phyloP scores from a whole-genome alignment of 1,140 invertebrate species.

The Lepidurus apus region DNA sequence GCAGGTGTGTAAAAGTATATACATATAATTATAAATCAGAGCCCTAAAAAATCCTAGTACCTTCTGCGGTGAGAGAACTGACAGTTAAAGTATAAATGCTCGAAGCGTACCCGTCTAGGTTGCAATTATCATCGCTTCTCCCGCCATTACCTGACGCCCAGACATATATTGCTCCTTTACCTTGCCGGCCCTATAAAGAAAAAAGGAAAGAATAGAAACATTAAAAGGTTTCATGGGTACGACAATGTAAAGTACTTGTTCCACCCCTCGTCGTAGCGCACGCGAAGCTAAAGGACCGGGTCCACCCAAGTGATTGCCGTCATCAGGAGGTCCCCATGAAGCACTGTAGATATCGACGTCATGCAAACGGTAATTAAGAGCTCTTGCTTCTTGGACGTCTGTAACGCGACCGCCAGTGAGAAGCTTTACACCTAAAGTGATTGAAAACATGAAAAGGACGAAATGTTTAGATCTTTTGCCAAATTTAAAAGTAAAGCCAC shows the following conservation, averaged over 20 bases:
- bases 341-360: slow-evolving; percentile 47
- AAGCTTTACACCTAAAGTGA: slow-evolving; percentile 44
- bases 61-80: slow-evolving; percentile 46
- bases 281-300: slow-evolving; percentile 42
- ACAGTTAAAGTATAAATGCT: slow-evolving; percentile 82
- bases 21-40: too few species aligned
- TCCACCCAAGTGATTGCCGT: slow-evolving; percentile 44
- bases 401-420: slow-evolving; percentile 45
- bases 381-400: slow-evolving; percentile 42
- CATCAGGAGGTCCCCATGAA: slow-evolving; percentile 45
- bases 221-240: neutral
- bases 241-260: slow-evolving; percentile 39
- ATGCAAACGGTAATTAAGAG: slow-evolving; percentile 38
- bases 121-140: slow-evolving; percentile 74
- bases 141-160: slow-evolving; percentile 93
- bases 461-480: too few species aligned
- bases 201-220: neutral
- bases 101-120: slow-evolving; percentile 82
- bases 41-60: neutral
- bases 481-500: too few species aligned
- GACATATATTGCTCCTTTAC: slow-evolving; percentile 79
- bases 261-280: slow-evolving; percentile 43
- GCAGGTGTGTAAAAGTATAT: too few species aligned
- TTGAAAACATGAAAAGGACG: neutral
- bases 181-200: slow-evolving; percentile 64